Percentiles rank a stretch among this genome's conserved stretches.
These are phyloP conservation scores for Hippoglossus hippoglossus DNA, from an alignment of 2,797 vertebrate genomes.

Conservation along the genomic window DNA sequence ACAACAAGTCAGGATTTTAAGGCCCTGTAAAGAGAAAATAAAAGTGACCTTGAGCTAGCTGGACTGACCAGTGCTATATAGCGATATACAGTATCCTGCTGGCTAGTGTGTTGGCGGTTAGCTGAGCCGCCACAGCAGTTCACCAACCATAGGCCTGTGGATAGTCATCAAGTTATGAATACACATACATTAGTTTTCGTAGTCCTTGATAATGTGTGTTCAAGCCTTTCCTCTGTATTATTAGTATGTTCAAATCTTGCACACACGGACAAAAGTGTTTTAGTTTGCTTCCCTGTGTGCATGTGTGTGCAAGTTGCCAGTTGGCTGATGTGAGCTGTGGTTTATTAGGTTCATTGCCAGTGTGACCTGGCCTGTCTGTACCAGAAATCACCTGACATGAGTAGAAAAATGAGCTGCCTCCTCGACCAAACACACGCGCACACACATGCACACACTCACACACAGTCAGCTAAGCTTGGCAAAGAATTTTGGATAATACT, in stretches of 20 bases:
- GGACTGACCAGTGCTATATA: too few relatives aligned
- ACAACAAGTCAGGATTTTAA: neutral
- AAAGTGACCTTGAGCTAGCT: neutral
- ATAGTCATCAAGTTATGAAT: neutral
- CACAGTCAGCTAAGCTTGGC: constrained; percentile 39
- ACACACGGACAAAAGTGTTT: neutral
- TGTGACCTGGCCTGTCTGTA: constrained; percentile 59
- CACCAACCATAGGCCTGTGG: neutral
- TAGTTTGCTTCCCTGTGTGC: constrained; percentile 4
- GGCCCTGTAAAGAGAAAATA: neutral
- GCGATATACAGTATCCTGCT: neutral
- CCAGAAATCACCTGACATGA: constrained; percentile 60
- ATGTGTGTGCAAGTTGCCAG: constrained; percentile 15
- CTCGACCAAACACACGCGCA: constrained; percentile 31
- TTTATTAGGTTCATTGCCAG: constrained; percentile 68
- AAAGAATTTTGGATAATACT: constrained; percentile 60
- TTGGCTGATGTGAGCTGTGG: constrained; percentile 38
- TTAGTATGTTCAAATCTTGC: neutral
- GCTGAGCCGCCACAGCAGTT: neutral
- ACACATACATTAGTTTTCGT: neutral
- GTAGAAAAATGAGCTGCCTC: constrained; percentile 59
- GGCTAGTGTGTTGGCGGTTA: too few relatives aligned
- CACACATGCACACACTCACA: constrained; percentile 13
- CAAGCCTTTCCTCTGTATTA: neutral
- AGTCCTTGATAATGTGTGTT: neutral